Conservation (phyloP, 2,888 invertebrate species). For the Harpagoxenus sublaevis region DNA sequence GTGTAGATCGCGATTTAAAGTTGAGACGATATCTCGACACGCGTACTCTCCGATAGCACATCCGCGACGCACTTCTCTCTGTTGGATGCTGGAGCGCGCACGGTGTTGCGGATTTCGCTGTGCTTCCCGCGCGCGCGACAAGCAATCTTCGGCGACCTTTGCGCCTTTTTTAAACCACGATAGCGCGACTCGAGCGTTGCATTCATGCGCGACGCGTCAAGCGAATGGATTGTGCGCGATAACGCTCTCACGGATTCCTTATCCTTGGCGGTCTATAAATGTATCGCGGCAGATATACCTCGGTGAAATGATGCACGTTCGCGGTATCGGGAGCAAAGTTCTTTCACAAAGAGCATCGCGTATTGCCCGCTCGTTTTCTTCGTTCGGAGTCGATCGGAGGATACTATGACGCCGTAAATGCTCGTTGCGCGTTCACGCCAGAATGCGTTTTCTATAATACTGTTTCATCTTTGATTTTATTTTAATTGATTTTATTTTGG, state of each 20-base stretch:
- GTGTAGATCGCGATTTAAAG: neutral
- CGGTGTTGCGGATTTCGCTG: neutral
- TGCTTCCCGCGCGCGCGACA: conserved; percentile 31
- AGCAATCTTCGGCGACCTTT: conserved; percentile 47
- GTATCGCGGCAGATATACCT: conserved; percentile 25
- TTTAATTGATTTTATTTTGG: conserved; percentile 33
- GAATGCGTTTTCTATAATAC: neutral
- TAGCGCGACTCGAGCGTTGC: conserved; percentile 29
- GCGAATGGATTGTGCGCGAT: conserved; percentile 28
- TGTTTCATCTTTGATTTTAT: neutral
- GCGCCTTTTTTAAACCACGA: conserved; percentile 31
- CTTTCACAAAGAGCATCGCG: neutral
- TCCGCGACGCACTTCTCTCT: neutral
- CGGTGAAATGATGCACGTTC: neutral
- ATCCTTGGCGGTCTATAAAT: conserved; percentile 36
- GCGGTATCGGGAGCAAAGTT: conserved; percentile 54
- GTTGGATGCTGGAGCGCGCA: neutral
- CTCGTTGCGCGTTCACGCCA: neutral
- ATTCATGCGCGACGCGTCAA: neutral
- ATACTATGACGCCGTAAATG: neutral
- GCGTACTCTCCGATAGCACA: neutral
- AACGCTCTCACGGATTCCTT: conserved; percentile 44
- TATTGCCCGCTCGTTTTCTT: neutral
- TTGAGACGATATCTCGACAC: neutral
- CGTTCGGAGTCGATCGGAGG: neutral